These are phyloP conservation scores for Pseudomyrmex sp. DNA, from an alignment of 1,140 invertebrate genomes.

Conservation along the genomic window DNA sequence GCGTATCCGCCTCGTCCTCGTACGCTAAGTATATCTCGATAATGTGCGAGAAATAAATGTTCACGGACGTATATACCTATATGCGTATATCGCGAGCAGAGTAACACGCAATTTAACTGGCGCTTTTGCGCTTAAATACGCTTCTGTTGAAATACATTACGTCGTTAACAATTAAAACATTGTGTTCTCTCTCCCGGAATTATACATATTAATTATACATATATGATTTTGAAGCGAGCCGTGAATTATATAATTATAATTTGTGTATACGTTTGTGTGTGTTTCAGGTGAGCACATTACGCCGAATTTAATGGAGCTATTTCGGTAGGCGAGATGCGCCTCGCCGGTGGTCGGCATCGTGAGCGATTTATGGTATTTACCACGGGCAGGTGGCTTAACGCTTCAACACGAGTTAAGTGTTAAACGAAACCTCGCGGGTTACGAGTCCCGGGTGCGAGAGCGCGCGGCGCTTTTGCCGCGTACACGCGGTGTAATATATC, in stretches of 20 bases:
- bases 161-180: too few relatives aligned
- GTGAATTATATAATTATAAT: conserved; percentile 20
- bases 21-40: too few relatives aligned
- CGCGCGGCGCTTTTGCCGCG: neutral
- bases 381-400: conserved; percentile 1
- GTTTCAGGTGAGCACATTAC: conserved; percentile 48
- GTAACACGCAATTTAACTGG: too few relatives aligned
- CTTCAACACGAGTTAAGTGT: conserved; percentile 40
- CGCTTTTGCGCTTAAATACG: too few relatives aligned
- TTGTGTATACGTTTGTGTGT: neutral
- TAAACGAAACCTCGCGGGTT: conserved; percentile 19
- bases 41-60: too few relatives aligned
- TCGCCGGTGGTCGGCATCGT: neutral
- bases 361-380: conserved; percentile 38
- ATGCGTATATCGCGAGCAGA: too few relatives aligned
- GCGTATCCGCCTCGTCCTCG: neutral
- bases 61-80: too few relatives aligned
- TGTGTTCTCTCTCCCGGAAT: too few relatives aligned
- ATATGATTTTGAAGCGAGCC: neutral
- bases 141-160: too few relatives aligned
- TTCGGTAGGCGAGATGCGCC: neutral
- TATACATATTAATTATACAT: neutral
- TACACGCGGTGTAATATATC: conserved; percentile 21
- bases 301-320: neutral
- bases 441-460: neutral